phyloP scores from a whole-genome alignment of 2,797 vertebrate species.

The Hirundo rustica region DNA sequence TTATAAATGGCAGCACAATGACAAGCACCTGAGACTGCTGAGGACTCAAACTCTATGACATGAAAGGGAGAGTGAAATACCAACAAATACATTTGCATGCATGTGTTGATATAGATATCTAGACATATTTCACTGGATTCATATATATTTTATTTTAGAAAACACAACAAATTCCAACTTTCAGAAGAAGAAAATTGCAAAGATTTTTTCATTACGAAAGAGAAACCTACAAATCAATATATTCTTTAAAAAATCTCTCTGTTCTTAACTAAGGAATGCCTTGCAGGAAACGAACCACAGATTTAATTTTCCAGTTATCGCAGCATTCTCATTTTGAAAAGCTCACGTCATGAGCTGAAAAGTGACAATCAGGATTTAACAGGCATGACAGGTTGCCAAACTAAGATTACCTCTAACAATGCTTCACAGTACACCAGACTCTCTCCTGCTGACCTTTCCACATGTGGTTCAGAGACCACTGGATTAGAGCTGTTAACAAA shows the following conservation, averaged over 20 bases:
- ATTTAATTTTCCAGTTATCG: background rate
- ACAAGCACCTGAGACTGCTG: background rate
- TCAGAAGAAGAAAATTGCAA: background rate
- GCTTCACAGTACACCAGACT: conserved; percentile 53
- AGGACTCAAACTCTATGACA: background rate
- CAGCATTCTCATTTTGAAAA: background rate
- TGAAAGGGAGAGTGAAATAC: background rate
- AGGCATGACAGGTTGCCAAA: conserved; percentile 74
- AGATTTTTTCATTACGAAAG: background rate
- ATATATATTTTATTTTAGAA: background rate
- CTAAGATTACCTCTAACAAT: conserved; percentile 77
- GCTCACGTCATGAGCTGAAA: conserved; percentile 53
- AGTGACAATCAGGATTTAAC: conserved; percentile 75
- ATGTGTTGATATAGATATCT: background rate
- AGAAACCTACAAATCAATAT: background rate
- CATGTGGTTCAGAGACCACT: conserved; percentile 65
- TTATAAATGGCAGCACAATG: background rate
- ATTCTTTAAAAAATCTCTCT: fast-evolving
- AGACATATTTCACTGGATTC: background rate
- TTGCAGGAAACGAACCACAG: background rate
- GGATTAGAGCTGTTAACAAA: conserved; percentile 82
- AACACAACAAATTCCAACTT: background rate
- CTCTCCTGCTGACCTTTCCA: conserved; percentile 74
- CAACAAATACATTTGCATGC: background rate
- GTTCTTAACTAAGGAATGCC: background rate